Conservation (phyloP, 2,888 invertebrate genomes). For the Caenorhabditis macrosperma region DNA sequence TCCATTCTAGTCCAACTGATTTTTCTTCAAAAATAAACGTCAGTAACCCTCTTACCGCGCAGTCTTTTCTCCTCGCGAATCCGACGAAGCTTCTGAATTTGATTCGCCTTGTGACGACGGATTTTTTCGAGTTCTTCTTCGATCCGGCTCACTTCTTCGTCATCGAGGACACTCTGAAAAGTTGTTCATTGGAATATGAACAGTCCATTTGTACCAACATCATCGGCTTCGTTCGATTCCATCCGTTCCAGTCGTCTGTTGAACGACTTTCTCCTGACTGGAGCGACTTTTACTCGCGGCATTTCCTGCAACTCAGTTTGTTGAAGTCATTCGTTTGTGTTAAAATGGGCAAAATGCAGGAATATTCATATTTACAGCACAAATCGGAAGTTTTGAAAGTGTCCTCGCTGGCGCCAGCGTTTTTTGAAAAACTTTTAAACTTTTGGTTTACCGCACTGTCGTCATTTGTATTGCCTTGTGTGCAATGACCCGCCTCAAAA, state of each 20-base stretch:
- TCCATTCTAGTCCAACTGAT: not conserved
- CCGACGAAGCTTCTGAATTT: conserved; percentile 26
- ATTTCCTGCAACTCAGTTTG: not conserved
- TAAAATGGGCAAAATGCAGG: not conserved
- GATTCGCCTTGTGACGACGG: conserved; percentile 15
- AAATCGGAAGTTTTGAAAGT: too few species aligned
- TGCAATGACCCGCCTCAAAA: not conserved
- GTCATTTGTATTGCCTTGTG: conserved; percentile 6
- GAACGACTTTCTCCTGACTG: not conserved
- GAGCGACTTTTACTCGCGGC: conserved; percentile 35
- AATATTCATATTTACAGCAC: too few species aligned
- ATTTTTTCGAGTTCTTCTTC: conserved; percentile 17
- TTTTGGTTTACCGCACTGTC: conserved; percentile 57
- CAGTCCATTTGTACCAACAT: not conserved
- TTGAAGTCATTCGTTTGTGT: not conserved
- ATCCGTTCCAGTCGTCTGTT: not conserved
- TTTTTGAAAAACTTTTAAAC: conserved; percentile 1
- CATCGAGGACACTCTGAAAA: conserved; percentile 27
- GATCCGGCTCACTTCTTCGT: conserved; percentile 24
- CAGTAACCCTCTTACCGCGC: not conserved
- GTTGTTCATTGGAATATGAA: not conserved
- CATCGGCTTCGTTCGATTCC: not conserved
- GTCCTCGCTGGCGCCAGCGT: not conserved
- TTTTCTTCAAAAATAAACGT: not conserved
- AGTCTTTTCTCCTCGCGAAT: not conserved